A percentile compares a stretch with the other conserved stretches of the same genome.
Evolutionary conservation across 2,113 vertebrate genomes (phyloP).

Genomic region (Lanius collurio): DNA sequence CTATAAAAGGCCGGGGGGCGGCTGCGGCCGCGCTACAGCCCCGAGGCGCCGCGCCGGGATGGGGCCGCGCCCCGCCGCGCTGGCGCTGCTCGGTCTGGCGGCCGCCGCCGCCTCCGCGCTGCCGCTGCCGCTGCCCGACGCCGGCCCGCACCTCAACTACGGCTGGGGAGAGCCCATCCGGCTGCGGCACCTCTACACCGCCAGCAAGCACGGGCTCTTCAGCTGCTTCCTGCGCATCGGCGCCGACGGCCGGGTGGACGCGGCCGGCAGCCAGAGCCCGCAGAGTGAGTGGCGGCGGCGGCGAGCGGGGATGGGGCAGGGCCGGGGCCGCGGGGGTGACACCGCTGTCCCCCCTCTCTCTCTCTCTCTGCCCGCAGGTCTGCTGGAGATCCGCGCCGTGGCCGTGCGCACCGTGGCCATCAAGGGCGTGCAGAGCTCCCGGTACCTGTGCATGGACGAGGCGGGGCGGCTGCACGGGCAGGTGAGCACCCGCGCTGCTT

Average conservation of each 20-base stretch:
- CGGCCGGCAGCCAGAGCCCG: constrained; percentile 73
- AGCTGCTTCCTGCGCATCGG: constrained; percentile 83
- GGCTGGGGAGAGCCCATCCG: constrained; percentile 88
- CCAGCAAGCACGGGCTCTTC: constrained; percentile 76
- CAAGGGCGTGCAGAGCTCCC: constrained; percentile 82
- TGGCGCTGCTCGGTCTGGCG: constrained; percentile 61
- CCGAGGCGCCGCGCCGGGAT: not conserved
- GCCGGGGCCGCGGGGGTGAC: not conserved
- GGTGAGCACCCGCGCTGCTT: constrained; percentile 66
- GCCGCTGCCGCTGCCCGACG: constrained; percentile 72
- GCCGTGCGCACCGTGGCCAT: constrained; percentile 85
- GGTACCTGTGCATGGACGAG: constrained; percentile 88
- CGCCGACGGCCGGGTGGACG: constrained; percentile 81
- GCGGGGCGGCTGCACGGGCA: constrained; percentile 83
- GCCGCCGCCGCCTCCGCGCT: constrained; percentile 48
- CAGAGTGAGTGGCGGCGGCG: constrained; percentile 80
- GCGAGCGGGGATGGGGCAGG: not conserved
- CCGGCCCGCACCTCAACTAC: constrained; percentile 80
- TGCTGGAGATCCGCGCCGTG: constrained; percentile 89
- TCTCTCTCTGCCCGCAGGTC: constrained; percentile 70
- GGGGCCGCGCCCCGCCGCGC: not conserved
- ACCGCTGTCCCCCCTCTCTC: not conserved
- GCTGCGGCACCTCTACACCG: constrained; percentile 85
- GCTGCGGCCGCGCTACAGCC: constrained; percentile 31
- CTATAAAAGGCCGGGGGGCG: constrained; percentile 79